Base-by-base conservation (phyloP, 2,888 invertebrate genomes). In the Sceliomorpha sp. region DNA sequence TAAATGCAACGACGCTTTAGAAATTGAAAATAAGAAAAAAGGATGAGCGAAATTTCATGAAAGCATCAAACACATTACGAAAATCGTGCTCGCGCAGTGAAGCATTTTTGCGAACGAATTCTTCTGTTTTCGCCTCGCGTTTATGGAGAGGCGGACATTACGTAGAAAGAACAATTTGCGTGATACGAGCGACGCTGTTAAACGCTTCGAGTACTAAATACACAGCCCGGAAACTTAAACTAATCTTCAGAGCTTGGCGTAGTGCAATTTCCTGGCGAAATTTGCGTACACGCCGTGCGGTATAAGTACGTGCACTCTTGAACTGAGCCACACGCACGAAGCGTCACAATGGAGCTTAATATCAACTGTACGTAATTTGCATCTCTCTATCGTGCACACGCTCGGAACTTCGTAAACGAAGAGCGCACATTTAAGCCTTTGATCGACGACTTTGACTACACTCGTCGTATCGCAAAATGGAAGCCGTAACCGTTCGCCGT, bases 361-460 rank as follows among this genome's bases (percentile, higher is more conserved):
- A 71, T 59, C 56, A 71, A 59, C 70, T 56, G 70, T 59, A 80
- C 75, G 78, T 79, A 81, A 73, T 78, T 77, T 79, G 70, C 63
- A 73, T 75, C 71, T 51, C 67, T 68, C 55, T 68, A 62, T 40
- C 29, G 58, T 34, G 39, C 67, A 17, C 47, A 36, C 15, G 17
- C 47, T 29, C 9, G 56, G 13, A 64, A 59, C 55, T 70, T 47
- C 24, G 42, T 29, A 50, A 69, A 59, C 36, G 48, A 53, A 59
- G 40, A 31, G 55, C 20, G 42, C 56, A 17, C 62, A 14, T 32
- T 63, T 47, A 44, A 42, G 40, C 48, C 58, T 59, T 70, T 64
- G 64, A 70, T 60, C 63, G 55, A 55, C 48, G 53, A 62, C 53
- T 63, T 63, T 48, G 53, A 55, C 51, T 58, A 7, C 48, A 44